Evolutionary conservation across 2,797 vertebrate species (phyloP).

Genomic region (Chrysocyon brachyurus): DNA sequence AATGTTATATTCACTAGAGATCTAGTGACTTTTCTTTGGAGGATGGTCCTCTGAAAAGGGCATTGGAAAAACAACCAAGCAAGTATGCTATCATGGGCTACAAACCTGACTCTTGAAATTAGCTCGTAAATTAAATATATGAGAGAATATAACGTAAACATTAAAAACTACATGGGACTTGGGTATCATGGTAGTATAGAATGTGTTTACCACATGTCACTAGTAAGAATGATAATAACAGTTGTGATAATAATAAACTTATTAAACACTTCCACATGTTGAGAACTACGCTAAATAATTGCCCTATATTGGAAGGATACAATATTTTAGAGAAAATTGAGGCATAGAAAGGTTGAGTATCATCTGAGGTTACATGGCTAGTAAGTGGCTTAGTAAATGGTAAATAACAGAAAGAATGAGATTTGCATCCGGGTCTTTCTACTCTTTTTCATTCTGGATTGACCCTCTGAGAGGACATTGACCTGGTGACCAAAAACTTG

Average conservation of each 20-base stretch:
- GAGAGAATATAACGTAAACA: not conserved
- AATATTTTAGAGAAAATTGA: not conserved
- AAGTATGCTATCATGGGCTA: not conserved
- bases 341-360: not conserved
- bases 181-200: not conserved
- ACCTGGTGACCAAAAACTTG: not conserved
- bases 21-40: conserved; percentile 30
- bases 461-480: not conserved
- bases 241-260: not conserved
- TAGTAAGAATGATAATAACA: not conserved
- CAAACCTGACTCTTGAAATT: conserved; percentile 13
- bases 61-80: not conserved
- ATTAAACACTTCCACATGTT: not conserved
- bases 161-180: not conserved
- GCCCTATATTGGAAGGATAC: not conserved
- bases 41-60: not conserved
- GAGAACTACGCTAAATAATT: not conserved
- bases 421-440: not conserved
- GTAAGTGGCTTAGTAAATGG: not conserved
- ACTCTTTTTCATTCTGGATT: not conserved
- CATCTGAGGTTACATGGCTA: not conserved
- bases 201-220: not conserved
- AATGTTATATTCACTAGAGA: conserved; percentile 6
- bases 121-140: not conserved
- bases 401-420: not conserved